Conservation (phyloP, 2,888 invertebrate species). For the Bimastos eiseni region DNA sequence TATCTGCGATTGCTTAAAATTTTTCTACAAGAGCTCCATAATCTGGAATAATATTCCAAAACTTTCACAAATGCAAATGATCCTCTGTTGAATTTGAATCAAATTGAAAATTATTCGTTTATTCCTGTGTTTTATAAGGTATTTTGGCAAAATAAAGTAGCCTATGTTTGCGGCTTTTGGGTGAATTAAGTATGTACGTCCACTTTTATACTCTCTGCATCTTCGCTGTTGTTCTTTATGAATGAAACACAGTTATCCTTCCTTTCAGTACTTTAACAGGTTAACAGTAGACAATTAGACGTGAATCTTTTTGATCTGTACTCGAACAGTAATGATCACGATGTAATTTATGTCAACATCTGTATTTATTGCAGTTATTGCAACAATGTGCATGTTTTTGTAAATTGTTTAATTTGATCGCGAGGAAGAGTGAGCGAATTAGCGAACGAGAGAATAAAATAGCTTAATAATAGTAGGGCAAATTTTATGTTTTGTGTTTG, state of each 20-base stretch:
- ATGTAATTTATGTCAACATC: no score
- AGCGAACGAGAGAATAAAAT: no score
- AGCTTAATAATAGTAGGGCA: no score
- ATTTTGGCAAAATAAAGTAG: not conserved
- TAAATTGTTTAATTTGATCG: no score
- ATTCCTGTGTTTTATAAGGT: not conserved
- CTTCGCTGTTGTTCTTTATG: not conserved
- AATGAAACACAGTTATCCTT: not conserved
- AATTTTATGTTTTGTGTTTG: no score
- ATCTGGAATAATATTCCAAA: not conserved
- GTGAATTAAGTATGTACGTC: not conserved
- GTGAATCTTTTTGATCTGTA: no score
- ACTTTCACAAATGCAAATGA: not conserved
- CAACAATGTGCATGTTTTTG: no score
- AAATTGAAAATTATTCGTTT: not conserved
- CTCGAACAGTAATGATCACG: no score
- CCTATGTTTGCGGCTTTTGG: not conserved
- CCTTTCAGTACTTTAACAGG: no score
- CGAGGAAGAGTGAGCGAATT: no score
- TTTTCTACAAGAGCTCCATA: not conserved
- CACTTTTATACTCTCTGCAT: not conserved
- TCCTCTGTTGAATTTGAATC: not conserved
- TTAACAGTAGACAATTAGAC: no score
- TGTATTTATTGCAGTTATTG: no score
- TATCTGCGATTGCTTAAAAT: not conserved